Percentiles rank a stretch among this genome's conserved stretches.
These are phyloP conservation scores for Drosophila repletoides DNA, from an alignment of 1,140 invertebrate genomes.

Conservation along the genomic window DNA sequence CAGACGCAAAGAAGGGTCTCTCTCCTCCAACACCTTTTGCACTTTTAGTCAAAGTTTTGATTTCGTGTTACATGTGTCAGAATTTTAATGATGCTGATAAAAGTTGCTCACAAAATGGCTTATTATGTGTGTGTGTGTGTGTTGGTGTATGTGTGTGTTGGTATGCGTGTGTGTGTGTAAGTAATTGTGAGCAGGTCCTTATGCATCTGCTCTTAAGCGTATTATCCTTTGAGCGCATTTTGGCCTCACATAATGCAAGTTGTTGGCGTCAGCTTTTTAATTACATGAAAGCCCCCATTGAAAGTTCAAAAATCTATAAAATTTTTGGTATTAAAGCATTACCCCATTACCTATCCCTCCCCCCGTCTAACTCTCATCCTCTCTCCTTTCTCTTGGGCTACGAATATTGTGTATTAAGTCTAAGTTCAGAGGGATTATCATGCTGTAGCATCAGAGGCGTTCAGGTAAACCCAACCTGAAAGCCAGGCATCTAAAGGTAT, in stretches of 20 bases:
- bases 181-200: slow-evolving; percentile 9
- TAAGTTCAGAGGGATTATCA: neutral
- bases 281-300: slow-evolving; percentile 41
- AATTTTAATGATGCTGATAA: slow-evolving; percentile 81
- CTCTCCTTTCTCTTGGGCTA: too few species aligned
- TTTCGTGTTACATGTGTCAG: slow-evolving; percentile 81
- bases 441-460: too few species aligned
- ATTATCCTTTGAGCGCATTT: slow-evolving; percentile 66
- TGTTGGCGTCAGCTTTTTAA: slow-evolving; percentile 56
- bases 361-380: too few species aligned
- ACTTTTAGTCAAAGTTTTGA: slow-evolving; percentile 81
- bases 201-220: slow-evolving; percentile 36
- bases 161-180: slow-evolving; percentile 5
- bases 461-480: too few species aligned
- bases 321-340: slow-evolving; percentile 8
- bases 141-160: neutral
- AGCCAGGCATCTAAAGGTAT: too few species aligned
- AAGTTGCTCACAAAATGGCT: slow-evolving; percentile 72
- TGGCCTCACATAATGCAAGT: slow-evolving; percentile 30
- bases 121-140: slow-evolving; percentile 64
- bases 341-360: too few species aligned
- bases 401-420: too few species aligned
- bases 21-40: slow-evolving; percentile 72
- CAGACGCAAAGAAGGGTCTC: slow-evolving; percentile 13
- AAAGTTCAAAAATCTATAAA: slow-evolving; percentile 31